Evolutionary conservation across 2,888 invertebrate species (phyloP), one percentile per base, ranked within the genome.

Genomic region (Calliopum simillimum): DNA sequence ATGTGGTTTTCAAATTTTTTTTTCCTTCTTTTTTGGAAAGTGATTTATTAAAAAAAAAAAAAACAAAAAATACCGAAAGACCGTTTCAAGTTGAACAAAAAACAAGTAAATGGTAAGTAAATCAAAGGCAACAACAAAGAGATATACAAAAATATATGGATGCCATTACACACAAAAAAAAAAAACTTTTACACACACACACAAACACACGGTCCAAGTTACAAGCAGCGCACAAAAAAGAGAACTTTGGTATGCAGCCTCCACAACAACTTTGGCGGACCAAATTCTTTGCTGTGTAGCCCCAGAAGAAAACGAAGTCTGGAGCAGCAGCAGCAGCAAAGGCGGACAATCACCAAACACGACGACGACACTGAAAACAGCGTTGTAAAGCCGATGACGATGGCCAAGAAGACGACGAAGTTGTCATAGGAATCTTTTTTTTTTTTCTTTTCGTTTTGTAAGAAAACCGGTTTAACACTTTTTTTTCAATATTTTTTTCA

Each of bases 391-490:
- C 21, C 59, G 59, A 33, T 33, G 33, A 59, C 41, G 59, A n/a
- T 59, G 59, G 16, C 33, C 25, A 53, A 43, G 64, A 64, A 41
- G 23, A 11, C 8, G 55, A 56, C 23, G 55, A 14, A 23, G 14
- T 5, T 21, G 21, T 44, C 21, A n/a, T 11, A 23, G 56, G 56
- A 56, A 56, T 66, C 46, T 33, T 33, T 33, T 33, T 33, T 33
- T 33, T 6, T 33, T 33, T 8, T 33, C 8, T 66, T 47, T 19
- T n/a, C n/a, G n/a, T n/a, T 46, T 5, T 66, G 66, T n/a, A 14
- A 56, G 47, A 47, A 58, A 66, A 56, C 66, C 56, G 66, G 56
- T 66, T 66, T 66, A 33, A 33, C 56, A 66, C 66, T 65, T 55
- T 62, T 62, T 47, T 44, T 33, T 33, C 33, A 33, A 33, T 21